Percentiles rank a stretch among this genome's conserved stretches.
These are phyloP conservation scores for Steinernema khuongi DNA, from an alignment of 1,140 invertebrate species.

Conservation along the genomic window DNA sequence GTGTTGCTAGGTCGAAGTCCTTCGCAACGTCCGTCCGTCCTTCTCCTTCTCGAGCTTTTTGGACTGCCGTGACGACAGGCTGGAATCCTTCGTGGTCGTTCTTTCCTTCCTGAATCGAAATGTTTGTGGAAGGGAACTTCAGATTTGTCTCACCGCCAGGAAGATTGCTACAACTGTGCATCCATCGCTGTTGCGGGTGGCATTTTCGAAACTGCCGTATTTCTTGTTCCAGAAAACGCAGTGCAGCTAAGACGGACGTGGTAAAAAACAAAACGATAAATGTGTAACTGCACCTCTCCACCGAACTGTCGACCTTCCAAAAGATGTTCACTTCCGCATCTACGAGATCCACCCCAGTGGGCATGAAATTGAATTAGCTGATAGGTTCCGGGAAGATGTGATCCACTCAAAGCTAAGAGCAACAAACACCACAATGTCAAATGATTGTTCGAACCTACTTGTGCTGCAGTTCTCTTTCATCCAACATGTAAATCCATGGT, in stretches of 20 bases:
- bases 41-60: not conserved
- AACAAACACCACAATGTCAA: not conserved
- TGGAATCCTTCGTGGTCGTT: not conserved
- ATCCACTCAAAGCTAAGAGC: not conserved
- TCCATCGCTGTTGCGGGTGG: not conserved
- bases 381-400: not conserved
- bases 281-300: not conserved
- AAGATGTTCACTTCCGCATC: not conserved
- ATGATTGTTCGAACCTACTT: not conserved
- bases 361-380: slow-evolving; percentile 9
- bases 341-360: not conserved
- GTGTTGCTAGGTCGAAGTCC: not conserved
- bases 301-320: not conserved
- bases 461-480: not conserved
- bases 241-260: not conserved
- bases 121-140: not conserved
- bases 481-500: slow-evolving; percentile 1
- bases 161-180: not conserved
- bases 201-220: not conserved
- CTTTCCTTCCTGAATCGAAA: not conserved
- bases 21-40: not conserved
- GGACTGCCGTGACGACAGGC: not conserved
- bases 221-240: not conserved
- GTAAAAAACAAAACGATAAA: not conserved
- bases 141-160: not conserved